Evolutionary conservation across 1,140 invertebrate genomes (phyloP), one percentile per base, ranked within the genome.

Genomic region (Drosophila ironensis): DNA sequence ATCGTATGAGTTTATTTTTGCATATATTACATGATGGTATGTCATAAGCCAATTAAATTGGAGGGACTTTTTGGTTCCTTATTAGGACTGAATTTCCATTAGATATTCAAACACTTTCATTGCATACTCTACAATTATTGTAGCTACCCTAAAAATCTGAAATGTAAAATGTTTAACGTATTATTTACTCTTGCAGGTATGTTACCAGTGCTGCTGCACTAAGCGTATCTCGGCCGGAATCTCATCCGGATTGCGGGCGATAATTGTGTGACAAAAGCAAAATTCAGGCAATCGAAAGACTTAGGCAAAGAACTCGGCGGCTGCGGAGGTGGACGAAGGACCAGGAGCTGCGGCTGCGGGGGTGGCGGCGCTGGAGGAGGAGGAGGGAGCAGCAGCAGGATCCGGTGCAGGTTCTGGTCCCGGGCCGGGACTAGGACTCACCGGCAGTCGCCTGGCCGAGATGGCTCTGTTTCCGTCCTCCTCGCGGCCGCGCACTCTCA

Each of bases 401-500:
- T 24, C 9, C 1, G 41, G 11, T 2, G 17, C 4, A 1, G 41
- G n/a, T n/a, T n/a, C n/a, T n/a, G n/a, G n/a, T n/a, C 17, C 7
- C 16, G n/a, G 28, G 2, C n/a, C 14, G 45, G 17, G 19, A 20
- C 11, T 22, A 2, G 30, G 12, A 2, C 11, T 24, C 30, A 19
- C 11, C 8, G 16, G 14, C 9, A 27, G 14, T 12, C 25, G 37
- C n/a, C 25, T 40, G 40, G 17, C 22, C 12, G 47, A 9, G 9
- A 84, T 89, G 88, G 88, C 50, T 57, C 88, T 59, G 59, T 91
- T 57, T 64, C 92, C 92, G 12, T 91, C 90, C 19, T 84, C 84
- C 3, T 86, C 87, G 61, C 90, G 92, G 45, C 93, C 94, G 14
- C 92, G 94, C 66, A 93, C 93, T 19, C 90, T 96, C 4, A 96